Evolutionary conservation across 2,888 invertebrate species (phyloP).

Genomic region (Ctena decussata): DNA sequence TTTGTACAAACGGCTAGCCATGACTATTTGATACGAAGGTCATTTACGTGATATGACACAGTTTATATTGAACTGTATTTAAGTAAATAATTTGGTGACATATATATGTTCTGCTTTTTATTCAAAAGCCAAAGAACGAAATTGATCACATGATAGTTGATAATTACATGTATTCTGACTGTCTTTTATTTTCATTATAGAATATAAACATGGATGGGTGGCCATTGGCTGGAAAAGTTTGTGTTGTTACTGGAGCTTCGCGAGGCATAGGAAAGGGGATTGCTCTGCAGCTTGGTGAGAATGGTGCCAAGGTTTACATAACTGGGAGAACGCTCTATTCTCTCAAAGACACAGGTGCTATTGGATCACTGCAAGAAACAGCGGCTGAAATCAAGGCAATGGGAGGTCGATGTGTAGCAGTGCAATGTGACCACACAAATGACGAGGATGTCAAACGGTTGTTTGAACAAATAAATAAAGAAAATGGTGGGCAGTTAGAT

Average conservation of each 20-base stretch:
- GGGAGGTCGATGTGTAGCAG: background rate
- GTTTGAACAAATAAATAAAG: conserved; percentile 81
- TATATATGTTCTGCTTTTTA: too few relatives aligned
- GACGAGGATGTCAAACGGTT: background rate
- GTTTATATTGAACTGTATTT: too few relatives aligned
- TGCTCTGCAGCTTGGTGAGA: background rate
- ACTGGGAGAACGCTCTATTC: background rate
- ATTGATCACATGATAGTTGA: too few relatives aligned
- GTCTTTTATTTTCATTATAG: too few relatives aligned
- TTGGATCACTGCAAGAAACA: background rate
- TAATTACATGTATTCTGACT: too few relatives aligned
- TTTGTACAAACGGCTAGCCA: too few relatives aligned
- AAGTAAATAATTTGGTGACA: too few relatives aligned
- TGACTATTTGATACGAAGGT: too few relatives aligned
- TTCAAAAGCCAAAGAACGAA: too few relatives aligned
- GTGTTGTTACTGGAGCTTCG: background rate
- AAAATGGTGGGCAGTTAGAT: conserved; percentile 84
- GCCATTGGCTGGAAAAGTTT: background rate
- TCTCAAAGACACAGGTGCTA: background rate
- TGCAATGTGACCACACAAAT: background rate
- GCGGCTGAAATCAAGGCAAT: background rate
- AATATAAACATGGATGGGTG: background rate
- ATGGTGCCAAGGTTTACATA: too few relatives aligned
- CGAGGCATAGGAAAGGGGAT: background rate
- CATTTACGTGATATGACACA: too few relatives aligned